These are phyloP conservation scores for Arvicanthis niloticus DNA, from an alignment of 2,113 vertebrate species.

Conservation along the genomic window DNA sequence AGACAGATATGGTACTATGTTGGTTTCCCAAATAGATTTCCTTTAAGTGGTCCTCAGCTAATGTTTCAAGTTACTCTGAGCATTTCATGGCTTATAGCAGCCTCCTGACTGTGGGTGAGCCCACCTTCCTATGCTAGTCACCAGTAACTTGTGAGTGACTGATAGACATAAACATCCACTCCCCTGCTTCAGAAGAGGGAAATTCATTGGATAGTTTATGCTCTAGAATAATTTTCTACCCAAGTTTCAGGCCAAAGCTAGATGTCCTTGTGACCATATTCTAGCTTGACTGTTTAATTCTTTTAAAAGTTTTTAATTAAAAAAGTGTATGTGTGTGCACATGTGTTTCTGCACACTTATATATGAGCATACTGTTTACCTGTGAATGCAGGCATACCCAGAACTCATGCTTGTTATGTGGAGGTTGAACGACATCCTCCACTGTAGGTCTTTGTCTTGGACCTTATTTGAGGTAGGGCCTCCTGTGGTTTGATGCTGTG, in stretches of 20 bases:
- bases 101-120: neutral
- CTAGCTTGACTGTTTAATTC: neutral
- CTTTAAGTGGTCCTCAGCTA: neutral
- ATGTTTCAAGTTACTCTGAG: neutral
- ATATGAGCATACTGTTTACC: neutral
- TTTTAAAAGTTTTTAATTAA: neutral
- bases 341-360: neutral
- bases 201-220: neutral
- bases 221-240: neutral
- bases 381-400: neutral
- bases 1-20: neutral
- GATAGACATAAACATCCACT: neutral
- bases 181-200: neutral
- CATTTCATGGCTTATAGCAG: neutral
- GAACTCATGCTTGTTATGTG: neutral
- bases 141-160: neutral
- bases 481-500: neutral
- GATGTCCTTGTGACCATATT: neutral
- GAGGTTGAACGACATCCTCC: neutral
- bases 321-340: neutral
- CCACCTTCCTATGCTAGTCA: neutral
- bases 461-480: neutral
- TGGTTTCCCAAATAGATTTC: neutral
- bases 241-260: neutral
- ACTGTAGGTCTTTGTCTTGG: neutral